phyloP scores from a whole-genome alignment of 1,140 invertebrate genomes.

The Teleogryllus occipitalis region DNA sequence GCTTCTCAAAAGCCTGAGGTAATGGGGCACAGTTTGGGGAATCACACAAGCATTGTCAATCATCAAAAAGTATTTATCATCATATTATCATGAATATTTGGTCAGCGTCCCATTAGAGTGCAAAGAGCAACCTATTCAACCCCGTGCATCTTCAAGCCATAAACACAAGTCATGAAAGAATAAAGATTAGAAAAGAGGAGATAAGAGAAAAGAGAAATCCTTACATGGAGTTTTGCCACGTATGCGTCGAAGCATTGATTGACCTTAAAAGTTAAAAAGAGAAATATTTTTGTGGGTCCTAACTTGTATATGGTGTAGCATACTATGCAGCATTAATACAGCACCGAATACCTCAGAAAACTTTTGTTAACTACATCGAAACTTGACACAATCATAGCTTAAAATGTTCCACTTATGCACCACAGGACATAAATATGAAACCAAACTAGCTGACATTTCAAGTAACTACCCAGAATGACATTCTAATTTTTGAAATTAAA shows the following conservation, averaged over 20 bases:
- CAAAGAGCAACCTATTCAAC: not conserved
- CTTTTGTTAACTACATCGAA: not conserved
- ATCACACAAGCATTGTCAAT: not conserved
- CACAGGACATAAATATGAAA: no score
- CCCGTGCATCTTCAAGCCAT: not conserved
- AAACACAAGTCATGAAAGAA: not conserved
- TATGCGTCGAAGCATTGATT: slow-evolving; percentile 4
- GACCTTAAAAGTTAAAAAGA: not conserved
- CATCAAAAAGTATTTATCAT: not conserved
- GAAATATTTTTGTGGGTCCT: not conserved
- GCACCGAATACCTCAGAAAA: not conserved
- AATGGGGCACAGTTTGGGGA: not conserved
- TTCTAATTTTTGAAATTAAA: no score
- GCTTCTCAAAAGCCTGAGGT: not conserved
- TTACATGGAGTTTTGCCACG: slow-evolving; percentile 3
- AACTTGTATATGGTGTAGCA: not conserved
- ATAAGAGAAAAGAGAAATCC: not conserved
- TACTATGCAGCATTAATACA: not conserved
- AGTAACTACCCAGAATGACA: no score
- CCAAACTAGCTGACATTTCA: no score
- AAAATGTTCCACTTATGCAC: no score
- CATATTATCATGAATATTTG: not conserved
- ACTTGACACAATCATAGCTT: no score
- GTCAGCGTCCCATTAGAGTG: not conserved
- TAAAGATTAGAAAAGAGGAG: not conserved